Evolutionary conservation across 64 coral and sea anemone genomes (phyloP).

Genomic region (Trachythela sp.): DNA sequence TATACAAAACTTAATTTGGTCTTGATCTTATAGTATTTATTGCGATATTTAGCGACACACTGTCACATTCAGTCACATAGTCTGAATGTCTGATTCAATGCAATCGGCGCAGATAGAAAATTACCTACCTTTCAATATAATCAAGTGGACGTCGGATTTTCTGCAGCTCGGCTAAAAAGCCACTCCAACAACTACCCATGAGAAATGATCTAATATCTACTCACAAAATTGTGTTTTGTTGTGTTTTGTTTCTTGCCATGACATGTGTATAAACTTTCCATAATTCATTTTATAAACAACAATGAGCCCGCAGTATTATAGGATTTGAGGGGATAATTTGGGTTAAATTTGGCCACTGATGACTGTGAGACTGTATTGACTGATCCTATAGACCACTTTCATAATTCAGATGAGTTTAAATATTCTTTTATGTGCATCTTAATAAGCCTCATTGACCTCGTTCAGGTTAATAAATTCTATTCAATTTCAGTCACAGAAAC

Average conservation of each 20-base stretch:
- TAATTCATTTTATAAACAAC: no score
- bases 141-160: neutral
- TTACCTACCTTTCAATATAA: neutral
- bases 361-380: no score
- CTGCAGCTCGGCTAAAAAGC: neutral
- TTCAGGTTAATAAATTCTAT: no score
- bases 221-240: neutral
- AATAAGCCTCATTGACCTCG: no score
- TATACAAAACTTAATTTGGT: neutral
- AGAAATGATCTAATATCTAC: neutral
- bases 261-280: neutral
- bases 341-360: no score
- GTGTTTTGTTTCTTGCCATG: neutral
- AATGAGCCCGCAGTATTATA: no score
- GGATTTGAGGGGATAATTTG: no score
- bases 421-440: no score
- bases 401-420: no score
- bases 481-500: no score
- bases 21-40: neutral
- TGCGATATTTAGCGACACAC: neutral
- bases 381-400: no score
- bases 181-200: slow-evolving; percentile 15
- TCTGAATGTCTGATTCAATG: neutral
- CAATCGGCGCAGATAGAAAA: neutral
- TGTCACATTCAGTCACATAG: no score